Percentiles rank a stretch among this genome's conserved stretches.
Conservation (phyloP, 2,888 invertebrate genomes). For the Drosophila atroscutellata region DNA sequence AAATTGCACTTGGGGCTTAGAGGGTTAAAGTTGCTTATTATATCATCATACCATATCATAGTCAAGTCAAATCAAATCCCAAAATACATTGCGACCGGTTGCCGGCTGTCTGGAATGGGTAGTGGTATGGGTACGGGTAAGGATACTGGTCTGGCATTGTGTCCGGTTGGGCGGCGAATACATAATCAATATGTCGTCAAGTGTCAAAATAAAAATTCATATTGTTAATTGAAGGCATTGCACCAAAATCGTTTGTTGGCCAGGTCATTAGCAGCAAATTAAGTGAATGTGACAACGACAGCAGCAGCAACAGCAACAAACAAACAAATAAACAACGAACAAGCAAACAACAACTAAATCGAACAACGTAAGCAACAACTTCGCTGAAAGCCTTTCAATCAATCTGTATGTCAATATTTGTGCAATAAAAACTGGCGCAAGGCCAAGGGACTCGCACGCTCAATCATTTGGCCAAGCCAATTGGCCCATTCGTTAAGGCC, state of each 20-base stretch:
- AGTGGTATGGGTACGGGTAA: neutral
- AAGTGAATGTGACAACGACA: constrained; percentile 48
- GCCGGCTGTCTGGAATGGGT: constrained; percentile 2
- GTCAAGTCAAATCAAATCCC: constrained; percentile 17
- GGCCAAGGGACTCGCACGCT: constrained; percentile 50
- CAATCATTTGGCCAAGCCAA: constrained; percentile 48
- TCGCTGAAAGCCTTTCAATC: constrained; percentile 64
- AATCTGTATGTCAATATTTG: constrained; percentile 57
- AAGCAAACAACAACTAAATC: constrained; percentile 1
- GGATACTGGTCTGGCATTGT: constrained; percentile 2
- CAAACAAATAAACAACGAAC: constrained; percentile 10
- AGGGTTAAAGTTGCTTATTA: neutral
- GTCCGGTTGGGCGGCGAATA: constrained; percentile 39
- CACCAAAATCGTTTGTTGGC: constrained; percentile 43
- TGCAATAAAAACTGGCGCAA: constrained; percentile 58
- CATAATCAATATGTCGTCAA: constrained; percentile 48
- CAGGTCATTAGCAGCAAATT: constrained; percentile 71
- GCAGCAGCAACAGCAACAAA: constrained; percentile 10
- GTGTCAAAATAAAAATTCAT: constrained; percentile 59
- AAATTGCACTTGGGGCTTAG: neutral
- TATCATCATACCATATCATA: neutral
- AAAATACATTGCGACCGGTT: constrained; percentile 29
- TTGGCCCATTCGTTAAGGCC: constrained; percentile 47
- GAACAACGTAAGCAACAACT: constrained; percentile 26
- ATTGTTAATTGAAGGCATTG: constrained; percentile 54